Evolutionary conservation across 2,113 vertebrate genomes (phyloP).

Genomic region (Camelus bactrianus): DNA sequence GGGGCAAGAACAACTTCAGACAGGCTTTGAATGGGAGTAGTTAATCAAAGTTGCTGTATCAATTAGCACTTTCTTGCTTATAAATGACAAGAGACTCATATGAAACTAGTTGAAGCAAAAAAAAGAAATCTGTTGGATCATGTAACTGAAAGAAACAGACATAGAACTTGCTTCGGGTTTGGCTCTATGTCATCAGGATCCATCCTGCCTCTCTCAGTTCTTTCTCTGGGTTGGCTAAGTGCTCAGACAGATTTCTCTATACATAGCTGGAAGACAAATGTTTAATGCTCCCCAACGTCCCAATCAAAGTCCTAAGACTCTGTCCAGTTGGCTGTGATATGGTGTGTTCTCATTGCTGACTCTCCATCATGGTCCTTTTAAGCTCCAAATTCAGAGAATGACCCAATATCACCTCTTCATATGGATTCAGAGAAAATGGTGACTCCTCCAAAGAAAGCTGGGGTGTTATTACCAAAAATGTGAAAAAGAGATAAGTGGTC

Average conservation of each 20-base stretch:
- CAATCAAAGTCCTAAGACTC: not conserved
- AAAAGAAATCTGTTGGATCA: not conserved
- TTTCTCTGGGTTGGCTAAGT: not conserved
- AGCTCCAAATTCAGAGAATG: not conserved
- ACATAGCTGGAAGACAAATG: not conserved
- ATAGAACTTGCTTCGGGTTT: not conserved
- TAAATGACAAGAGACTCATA: constrained; percentile 21
- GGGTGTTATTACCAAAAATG: not conserved
- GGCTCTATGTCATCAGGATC: not conserved
- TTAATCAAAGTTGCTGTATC: constrained; percentile 56
- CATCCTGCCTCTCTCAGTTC: not conserved
- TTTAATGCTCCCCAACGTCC: not conserved
- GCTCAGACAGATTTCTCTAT: not conserved
- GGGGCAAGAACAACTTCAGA: not conserved
- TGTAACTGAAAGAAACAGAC: not conserved
- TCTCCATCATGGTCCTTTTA: not conserved
- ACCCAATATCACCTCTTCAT: not conserved
- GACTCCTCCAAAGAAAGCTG: not conserved
- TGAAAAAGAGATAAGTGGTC: not conserved
- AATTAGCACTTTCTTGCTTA: constrained; percentile 34
- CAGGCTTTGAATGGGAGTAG: not conserved
- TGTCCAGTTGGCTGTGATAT: not conserved
- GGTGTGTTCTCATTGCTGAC: not conserved
- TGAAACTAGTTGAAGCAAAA: not conserved
- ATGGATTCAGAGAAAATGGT: not conserved